A percentile compares a stretch with the other conserved stretches of the same genome.
These are phyloP conservation scores for Colossoma macropomum DNA, from an alignment of 2,113 vertebrate species.

Conservation along the genomic window DNA sequence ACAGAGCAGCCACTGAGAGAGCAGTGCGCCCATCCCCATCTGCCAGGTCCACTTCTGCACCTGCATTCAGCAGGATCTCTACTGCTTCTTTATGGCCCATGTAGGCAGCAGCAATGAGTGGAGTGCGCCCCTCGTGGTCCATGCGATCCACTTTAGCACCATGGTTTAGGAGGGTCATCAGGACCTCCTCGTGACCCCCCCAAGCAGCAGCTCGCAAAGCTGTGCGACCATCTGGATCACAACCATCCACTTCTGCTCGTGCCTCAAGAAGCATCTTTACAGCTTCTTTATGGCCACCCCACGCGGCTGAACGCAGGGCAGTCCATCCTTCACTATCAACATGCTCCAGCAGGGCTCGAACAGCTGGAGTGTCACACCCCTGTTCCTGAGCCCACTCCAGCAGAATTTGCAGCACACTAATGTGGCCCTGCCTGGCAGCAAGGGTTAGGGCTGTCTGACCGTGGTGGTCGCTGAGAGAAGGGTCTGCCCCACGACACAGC, in stretches of 20 bases:
- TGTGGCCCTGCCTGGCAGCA: conserved; percentile 76
- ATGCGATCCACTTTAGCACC: conserved; percentile 73
- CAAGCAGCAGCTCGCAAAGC: conserved; percentile 82
- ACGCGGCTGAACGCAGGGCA: conserved; percentile 79
- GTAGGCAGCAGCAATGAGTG: conserved; percentile 81
- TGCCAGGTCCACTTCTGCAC: conserved; percentile 69
- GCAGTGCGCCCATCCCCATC: conserved; percentile 80
- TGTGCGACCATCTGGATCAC: conserved; percentile 78
- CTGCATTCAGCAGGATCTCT: conserved; percentile 73
- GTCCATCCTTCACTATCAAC: conserved; percentile 82
- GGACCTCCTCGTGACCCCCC: conserved; percentile 81
- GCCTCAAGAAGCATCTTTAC: conserved; percentile 74
- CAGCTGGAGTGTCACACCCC: conserved; percentile 33
- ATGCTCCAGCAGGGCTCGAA: conserved; percentile 71
- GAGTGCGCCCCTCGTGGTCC: conserved; percentile 78
- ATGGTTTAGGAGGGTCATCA: conserved; percentile 70
- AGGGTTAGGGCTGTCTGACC: conserved; percentile 79
- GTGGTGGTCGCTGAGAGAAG: conserved; percentile 73
- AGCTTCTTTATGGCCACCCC: conserved; percentile 78
- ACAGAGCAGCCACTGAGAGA: conserved; percentile 79
- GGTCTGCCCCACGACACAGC: conserved; percentile 71
- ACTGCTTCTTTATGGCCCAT: conserved; percentile 81
- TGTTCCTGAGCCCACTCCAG: conserved; percentile 70
- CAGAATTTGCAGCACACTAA: conserved; percentile 69
- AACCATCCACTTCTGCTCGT: conserved; percentile 77